phyloP scores from a whole-genome alignment of 2,888 invertebrate genomes.

The Asteroscopus sphinx region DNA sequence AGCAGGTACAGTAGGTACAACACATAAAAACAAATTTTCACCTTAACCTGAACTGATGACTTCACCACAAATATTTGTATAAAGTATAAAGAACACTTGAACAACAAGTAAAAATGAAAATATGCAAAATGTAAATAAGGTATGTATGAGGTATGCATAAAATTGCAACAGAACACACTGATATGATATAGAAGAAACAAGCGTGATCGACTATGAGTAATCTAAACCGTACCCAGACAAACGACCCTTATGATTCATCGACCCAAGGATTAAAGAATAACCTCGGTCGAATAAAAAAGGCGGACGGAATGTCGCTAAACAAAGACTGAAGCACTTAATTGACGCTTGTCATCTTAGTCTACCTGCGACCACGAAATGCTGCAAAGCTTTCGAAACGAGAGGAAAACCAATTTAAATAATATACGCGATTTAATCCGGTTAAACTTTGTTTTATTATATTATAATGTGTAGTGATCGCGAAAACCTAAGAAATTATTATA shows the following conservation, averaged over 20 bases:
- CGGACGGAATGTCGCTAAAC: no score
- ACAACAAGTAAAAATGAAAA: slow-evolving; percentile 35
- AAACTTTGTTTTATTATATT: no score
- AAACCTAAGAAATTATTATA: no score
- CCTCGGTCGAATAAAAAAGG: no score
- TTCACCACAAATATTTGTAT: slow-evolving; percentile 42
- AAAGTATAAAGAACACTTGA: slow-evolving; percentile 36
- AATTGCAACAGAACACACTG: slow-evolving; percentile 30
- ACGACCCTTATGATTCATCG: slow-evolving; percentile 61
- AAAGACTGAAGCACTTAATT: no score
- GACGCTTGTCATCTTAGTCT: no score
- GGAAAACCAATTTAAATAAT: no score
- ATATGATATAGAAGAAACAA: slow-evolving; percentile 31
- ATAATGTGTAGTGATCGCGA: no score
- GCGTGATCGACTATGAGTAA: slow-evolving; percentile 65
- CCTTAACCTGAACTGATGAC: slow-evolving; percentile 30
- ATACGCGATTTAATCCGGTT: no score
- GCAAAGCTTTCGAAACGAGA: no score
- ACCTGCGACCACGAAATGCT: no score
- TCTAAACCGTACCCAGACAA: slow-evolving; percentile 59
- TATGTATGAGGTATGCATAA: slow-evolving; percentile 12
- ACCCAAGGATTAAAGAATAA: slow-evolving; percentile 47
- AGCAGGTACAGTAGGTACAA: no score
- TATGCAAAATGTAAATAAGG: slow-evolving; percentile 35
- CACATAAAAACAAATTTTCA: slow-evolving; percentile 22